These are phyloP conservation scores for Myotis davidii DNA, from an alignment of 2,113 vertebrate genomes.

Conservation along the genomic window DNA sequence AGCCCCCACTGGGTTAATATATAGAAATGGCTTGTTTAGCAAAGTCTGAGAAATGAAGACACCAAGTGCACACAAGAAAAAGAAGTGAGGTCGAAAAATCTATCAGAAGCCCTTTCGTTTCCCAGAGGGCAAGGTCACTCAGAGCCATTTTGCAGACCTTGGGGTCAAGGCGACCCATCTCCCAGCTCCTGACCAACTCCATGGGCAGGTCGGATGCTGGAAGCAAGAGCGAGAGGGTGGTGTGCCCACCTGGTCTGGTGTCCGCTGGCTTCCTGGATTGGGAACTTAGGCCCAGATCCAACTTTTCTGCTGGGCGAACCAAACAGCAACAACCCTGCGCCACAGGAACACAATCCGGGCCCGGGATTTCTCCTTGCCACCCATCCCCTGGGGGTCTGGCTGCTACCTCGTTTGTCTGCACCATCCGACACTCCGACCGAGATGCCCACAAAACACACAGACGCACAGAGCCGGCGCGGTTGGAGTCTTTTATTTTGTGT, in stretches of 20 bases:
- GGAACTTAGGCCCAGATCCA: not conserved
- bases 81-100: not conserved
- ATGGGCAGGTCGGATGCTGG: not conserved
- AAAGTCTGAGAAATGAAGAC: not conserved
- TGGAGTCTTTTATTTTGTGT: conserved; percentile 84
- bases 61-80: not conserved
- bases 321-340: not conserved
- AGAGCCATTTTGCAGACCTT: not conserved
- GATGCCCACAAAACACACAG: conserved; percentile 79
- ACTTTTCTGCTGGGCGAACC: not conserved
- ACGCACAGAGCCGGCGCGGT: conserved; percentile 77
- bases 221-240: rapidly evolving
- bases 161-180: not conserved
- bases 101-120: not conserved
- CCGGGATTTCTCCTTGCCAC: not conserved
- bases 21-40: not conserved
- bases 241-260: not conserved
- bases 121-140: not conserved
- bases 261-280: not conserved
- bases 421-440: not conserved
- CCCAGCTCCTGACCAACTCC: not conserved
- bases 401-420: not conserved
- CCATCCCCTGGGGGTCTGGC: not conserved
- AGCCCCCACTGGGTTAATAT: not conserved
- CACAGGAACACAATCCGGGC: not conserved